phyloP scores from a whole-genome alignment of 2,797 vertebrate species.

The Toxotes lorentzi region DNA sequence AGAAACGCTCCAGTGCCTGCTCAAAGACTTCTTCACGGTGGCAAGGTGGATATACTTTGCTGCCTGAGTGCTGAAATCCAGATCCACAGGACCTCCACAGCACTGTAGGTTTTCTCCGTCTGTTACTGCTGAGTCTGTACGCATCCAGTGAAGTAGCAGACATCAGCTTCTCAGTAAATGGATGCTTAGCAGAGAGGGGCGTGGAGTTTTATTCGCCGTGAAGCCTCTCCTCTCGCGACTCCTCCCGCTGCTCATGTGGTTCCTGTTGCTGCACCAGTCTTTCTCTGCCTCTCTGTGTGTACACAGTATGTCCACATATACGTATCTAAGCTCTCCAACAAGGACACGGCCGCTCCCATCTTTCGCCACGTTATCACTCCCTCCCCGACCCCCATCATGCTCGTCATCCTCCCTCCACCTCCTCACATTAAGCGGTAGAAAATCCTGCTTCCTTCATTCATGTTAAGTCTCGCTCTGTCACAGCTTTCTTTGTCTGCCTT shows the following conservation, averaged over 20 bases:
- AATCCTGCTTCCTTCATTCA: slow-evolving; percentile 52
- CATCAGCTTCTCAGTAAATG: slow-evolving; percentile 75
- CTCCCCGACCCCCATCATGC: slow-evolving; percentile 27
- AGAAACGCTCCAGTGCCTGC: slow-evolving; percentile 32
- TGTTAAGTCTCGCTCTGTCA: slow-evolving; percentile 53
- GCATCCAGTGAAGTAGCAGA: slow-evolving; percentile 63
- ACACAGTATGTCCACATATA: slow-evolving; percentile 33
- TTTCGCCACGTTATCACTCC: slow-evolving; percentile 62
- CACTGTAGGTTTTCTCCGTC: slow-evolving; percentile 9
- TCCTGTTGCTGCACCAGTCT: slow-evolving; percentile 70
- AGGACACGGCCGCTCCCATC: slow-evolving; percentile 67
- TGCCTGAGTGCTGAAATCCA: slow-evolving; percentile 45
- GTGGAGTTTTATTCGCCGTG: slow-evolving; percentile 68
- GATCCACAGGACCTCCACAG: slow-evolving; percentile 39
- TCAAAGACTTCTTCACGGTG: slow-evolving; percentile 28
- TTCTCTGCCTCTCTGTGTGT: slow-evolving; percentile 37
- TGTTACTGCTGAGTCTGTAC: slow-evolving; percentile 52
- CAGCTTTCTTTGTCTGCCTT: slow-evolving; percentile 37
- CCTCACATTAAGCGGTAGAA: slow-evolving; percentile 21
- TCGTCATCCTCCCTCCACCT: slow-evolving; percentile 42
- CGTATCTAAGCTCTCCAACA: slow-evolving; percentile 28
- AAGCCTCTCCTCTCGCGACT: slow-evolving; percentile 56
- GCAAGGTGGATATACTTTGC: slow-evolving; percentile 18
- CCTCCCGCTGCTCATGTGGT: slow-evolving; percentile 70
- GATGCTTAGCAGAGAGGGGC: slow-evolving; percentile 74